These are phyloP conservation scores for Gryon sp. DNA, from an alignment of 1,140 invertebrate genomes.

Conservation along the genomic window DNA sequence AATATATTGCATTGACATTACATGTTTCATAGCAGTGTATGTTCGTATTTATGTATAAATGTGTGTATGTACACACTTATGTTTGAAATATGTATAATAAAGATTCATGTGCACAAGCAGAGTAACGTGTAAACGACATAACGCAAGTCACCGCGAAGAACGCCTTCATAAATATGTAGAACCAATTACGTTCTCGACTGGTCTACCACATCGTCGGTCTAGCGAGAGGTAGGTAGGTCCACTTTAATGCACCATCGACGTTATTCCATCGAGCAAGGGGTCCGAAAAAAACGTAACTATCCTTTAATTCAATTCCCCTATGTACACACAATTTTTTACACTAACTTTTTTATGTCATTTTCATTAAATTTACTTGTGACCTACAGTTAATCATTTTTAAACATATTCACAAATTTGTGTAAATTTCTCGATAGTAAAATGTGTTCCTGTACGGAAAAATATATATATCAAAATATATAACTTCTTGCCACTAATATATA, in stretches of 20 bases:
- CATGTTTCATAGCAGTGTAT: slow-evolving; percentile 12
- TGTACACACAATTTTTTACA: too few species aligned
- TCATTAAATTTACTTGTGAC: too few species aligned
- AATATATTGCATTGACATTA: slow-evolving; percentile 53
- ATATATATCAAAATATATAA: too few species aligned
- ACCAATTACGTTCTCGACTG: slow-evolving; percentile 69
- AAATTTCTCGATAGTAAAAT: too few species aligned
- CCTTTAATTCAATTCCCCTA: slow-evolving; percentile 54
- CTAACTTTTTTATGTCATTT: slow-evolving; percentile 28
- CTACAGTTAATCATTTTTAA: too few species aligned
- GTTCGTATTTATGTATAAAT: background rate
- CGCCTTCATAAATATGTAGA: slow-evolving; percentile 75
- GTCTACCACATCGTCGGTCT: slow-evolving; percentile 60
- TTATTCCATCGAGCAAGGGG: slow-evolving; percentile 53
- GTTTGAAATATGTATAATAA: slow-evolving; percentile 29
- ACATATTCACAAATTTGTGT: too few species aligned
- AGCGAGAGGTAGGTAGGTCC: slow-evolving; percentile 56
- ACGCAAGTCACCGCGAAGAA: slow-evolving; percentile 64
- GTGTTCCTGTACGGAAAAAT: too few species aligned
- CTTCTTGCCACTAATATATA: too few species aligned
- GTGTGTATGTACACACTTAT: slow-evolving; percentile 10
- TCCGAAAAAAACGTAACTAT: slow-evolving; percentile 60
- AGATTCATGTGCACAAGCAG: slow-evolving; percentile 34
- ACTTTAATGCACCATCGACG: slow-evolving; percentile 53
- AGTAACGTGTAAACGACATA: slow-evolving; percentile 59